Conservation (phyloP, 2,113 vertebrate genomes). For the Camelus bactrianus region DNA sequence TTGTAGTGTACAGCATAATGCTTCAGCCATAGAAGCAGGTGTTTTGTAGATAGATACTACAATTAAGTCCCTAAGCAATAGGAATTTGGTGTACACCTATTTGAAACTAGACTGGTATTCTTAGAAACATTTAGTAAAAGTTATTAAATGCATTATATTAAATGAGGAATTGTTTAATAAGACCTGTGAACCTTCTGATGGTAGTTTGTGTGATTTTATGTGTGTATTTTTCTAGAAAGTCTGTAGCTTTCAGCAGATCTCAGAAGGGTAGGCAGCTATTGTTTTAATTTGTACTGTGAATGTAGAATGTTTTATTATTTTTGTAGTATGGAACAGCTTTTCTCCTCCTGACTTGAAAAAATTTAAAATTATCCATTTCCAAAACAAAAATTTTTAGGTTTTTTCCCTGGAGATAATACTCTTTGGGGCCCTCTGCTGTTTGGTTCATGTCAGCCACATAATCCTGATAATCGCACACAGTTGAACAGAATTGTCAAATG, state of each 20-base stretch:
- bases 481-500: neutral
- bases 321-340: neutral
- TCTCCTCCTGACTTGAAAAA: neutral
- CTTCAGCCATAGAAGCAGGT: too few species aligned
- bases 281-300: neutral
- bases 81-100: neutral
- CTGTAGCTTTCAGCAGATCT: neutral
- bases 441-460: neutral
- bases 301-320: neutral
- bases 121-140: neutral
- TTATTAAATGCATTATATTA: neutral
- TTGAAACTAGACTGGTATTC: slow-evolving; percentile 19
- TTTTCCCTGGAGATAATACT: neutral
- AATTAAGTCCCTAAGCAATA: neutral
- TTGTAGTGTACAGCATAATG: too few species aligned
- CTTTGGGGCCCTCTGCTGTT: neutral
- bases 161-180: neutral
- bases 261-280: neutral
- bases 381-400: neutral
- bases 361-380: neutral
- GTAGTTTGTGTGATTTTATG: neutral
- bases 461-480: neutral
- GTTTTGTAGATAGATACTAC: neutral
- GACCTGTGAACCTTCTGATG: neutral
- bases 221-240: neutral